phyloP scores from a whole-genome alignment of 2,888 invertebrate species.

The Sylvicola cinctus region DNA sequence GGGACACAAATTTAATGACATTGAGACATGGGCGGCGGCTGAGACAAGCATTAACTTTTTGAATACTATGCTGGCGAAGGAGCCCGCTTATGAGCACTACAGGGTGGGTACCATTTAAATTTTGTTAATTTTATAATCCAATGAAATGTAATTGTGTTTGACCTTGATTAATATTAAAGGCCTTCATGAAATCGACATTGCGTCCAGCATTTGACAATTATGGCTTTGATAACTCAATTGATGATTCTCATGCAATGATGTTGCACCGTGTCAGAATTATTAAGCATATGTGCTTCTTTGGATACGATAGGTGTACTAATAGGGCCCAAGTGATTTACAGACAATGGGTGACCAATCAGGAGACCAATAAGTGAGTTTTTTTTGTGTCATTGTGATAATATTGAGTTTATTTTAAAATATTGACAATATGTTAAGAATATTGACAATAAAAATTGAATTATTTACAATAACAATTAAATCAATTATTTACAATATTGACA shows the following conservation, averaged over 20 bases:
- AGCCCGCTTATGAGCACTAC: conserved; percentile 35
- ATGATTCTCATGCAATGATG: conserved; percentile 22
- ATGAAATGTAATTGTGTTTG: too few species aligned
- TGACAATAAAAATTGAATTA: too few species aligned
- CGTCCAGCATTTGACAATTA: neutral
- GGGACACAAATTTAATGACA: conserved; percentile 27
- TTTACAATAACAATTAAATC: too few species aligned
- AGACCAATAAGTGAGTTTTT: conserved; percentile 28
- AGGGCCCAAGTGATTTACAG: conserved; percentile 27
- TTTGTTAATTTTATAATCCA: too few species aligned
- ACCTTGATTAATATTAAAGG: conserved; percentile 12
- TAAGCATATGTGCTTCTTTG: conserved; percentile 30
- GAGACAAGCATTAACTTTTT: conserved; percentile 35
- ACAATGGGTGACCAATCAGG: conserved; percentile 27
- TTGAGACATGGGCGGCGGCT: conserved; percentile 38
- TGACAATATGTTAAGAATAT: too few species aligned
- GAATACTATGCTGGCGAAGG: conserved; percentile 32
- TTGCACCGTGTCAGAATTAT: conserved; percentile 31
- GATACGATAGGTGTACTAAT: conserved; percentile 29
- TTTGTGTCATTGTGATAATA: neutral
- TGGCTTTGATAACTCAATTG: neutral
- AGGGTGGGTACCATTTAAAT: conserved; percentile 24
- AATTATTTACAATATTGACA: too few species aligned
- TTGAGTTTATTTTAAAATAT: too few species aligned
- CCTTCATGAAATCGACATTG: conserved; percentile 16